Conservation (phyloP, 2,113 vertebrate species). For the Globicephala melas region DNA sequence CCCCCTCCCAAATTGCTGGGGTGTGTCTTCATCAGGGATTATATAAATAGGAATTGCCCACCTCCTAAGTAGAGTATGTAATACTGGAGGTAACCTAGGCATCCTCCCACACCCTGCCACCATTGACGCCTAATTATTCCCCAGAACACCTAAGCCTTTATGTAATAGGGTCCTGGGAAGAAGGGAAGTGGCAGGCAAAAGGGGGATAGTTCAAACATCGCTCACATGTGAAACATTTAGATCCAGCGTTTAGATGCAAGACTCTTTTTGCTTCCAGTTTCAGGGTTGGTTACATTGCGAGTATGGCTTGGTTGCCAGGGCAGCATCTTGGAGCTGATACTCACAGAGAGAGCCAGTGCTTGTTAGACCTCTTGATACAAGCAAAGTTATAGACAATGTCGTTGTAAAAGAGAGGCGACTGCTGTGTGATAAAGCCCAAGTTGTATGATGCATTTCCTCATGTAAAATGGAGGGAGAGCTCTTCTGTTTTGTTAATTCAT, state of each 20-base stretch:
- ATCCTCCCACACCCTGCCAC: constrained; percentile 75
- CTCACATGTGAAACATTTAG: constrained; percentile 1
- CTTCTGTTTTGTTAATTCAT: constrained; percentile 27
- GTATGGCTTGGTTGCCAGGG: not conserved
- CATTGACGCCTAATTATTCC: constrained; percentile 67
- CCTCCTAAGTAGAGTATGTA: constrained; percentile 66
- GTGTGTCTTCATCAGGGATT: constrained; percentile 64
- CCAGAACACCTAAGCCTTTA: constrained; percentile 70
- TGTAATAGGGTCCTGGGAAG: constrained; percentile 64
- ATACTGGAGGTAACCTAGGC: constrained; percentile 75
- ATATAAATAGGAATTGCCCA: constrained; percentile 73
- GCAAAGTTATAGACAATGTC: not conserved
- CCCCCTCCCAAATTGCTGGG: constrained; percentile 55
- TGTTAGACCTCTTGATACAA: not conserved
- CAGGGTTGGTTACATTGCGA: not conserved
- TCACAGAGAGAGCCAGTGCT: not conserved
- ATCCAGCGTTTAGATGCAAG: not conserved
- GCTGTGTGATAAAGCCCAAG: not conserved
- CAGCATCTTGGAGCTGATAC: not conserved
- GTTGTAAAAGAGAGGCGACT: not conserved
- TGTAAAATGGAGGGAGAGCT: not conserved
- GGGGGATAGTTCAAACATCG: constrained; percentile 33
- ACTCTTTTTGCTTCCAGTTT: not conserved
- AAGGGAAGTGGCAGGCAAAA: constrained; percentile 44
- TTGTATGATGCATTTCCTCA: not conserved